These are phyloP conservation scores for Morinoia aosen DNA, from an alignment of 2,888 invertebrate species.

Conservation along the genomic window DNA sequence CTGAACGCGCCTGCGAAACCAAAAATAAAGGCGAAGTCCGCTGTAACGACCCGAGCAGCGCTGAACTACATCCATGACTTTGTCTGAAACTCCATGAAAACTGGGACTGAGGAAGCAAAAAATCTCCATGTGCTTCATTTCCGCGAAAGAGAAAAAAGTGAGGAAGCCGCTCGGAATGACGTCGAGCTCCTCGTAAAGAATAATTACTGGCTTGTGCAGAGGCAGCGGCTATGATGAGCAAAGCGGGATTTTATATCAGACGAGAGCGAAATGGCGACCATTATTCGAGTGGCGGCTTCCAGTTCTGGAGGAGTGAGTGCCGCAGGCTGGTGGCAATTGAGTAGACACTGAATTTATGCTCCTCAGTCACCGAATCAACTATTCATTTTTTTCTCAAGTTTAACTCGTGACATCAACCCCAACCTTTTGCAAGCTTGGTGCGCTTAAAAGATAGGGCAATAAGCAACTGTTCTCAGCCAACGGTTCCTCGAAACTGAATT, in stretches of 20 bases:
- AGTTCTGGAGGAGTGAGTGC: not conserved
- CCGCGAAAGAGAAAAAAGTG: slow-evolving; percentile 16
- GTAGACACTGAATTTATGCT: not conserved
- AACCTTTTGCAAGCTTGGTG: too few relatives aligned
- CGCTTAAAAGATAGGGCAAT: too few relatives aligned
- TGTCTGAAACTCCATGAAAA: slow-evolving; percentile 1
- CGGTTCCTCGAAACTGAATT: too few relatives aligned
- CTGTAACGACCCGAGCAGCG: not conserved
- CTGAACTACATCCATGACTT: slow-evolving; percentile 17
- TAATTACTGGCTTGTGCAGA: slow-evolving; percentile 21
- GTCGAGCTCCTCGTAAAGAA: slow-evolving; percentile 23
- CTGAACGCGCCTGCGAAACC: not conserved
- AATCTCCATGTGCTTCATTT: slow-evolving; percentile 7
- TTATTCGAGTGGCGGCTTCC: not conserved
- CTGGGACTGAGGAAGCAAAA: not conserved
- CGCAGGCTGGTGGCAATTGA: not conserved
- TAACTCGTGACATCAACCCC: not conserved
- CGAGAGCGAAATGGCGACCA: not conserved
- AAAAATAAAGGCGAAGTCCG: not conserved
- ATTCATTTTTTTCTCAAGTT: not conserved
- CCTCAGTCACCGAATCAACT: not conserved
- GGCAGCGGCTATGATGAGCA: slow-evolving; percentile 30
- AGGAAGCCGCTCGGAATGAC: slow-evolving; percentile 14
- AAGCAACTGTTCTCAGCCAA: too few relatives aligned
- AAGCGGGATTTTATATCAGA: slow-evolving; percentile 22